phyloP scores from a whole-genome alignment of 1,140 invertebrate species.

The Procambarus clarkii region DNA sequence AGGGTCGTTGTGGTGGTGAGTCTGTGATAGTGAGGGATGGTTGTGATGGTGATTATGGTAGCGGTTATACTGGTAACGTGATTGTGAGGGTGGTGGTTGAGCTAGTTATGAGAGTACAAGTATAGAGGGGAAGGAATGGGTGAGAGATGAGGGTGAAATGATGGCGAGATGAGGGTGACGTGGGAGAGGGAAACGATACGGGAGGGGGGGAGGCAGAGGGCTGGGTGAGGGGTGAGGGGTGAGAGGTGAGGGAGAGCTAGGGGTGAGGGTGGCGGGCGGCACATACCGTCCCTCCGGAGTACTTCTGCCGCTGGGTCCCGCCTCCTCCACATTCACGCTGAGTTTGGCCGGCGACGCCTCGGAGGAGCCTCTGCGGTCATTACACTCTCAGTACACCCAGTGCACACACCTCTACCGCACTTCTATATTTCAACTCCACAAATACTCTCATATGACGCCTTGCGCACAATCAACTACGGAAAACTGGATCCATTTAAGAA shows the following conservation, averaged over 20 bases:
- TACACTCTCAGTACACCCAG: slow-evolving; percentile 11
- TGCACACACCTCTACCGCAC: not conserved
- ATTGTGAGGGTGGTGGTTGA: not conserved
- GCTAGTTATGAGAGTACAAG: no score
- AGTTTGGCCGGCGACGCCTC: slow-evolving; percentile 34
- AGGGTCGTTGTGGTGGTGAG: not conserved
- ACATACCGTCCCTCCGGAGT: slow-evolving; percentile 36
- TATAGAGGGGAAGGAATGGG: no score
- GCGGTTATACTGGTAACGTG: no score
- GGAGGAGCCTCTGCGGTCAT: slow-evolving; percentile 7
- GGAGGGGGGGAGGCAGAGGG: no score
- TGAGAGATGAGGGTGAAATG: not conserved
- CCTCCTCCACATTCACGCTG: not conserved
- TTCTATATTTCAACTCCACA: not conserved
- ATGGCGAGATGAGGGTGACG: not conserved
- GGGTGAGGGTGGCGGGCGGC: not conserved
- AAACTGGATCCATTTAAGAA: not conserved
- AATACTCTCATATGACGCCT: not conserved
- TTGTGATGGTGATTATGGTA: no score
- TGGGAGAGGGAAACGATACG: not conserved
- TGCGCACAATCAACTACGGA: not conserved
- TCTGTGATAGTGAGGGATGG: not conserved
- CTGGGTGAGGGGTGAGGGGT: not conserved
- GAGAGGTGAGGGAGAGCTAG: not conserved
- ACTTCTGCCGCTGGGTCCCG: slow-evolving; percentile 11